Conservation (phyloP, 2,888 invertebrate genomes). For the Sisyra nigra region DNA sequence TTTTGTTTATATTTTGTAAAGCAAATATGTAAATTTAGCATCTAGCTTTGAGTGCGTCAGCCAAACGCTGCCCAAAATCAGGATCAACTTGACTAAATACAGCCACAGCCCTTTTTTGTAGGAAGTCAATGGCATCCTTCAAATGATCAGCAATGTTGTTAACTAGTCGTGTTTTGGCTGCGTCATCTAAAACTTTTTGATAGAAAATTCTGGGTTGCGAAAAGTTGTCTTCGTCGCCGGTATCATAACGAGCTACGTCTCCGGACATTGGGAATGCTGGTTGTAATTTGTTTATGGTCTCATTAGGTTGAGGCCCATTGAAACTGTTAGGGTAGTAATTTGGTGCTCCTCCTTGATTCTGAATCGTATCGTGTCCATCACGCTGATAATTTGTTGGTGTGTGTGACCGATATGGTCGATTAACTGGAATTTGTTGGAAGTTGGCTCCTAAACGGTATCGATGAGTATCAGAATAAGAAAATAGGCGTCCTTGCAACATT, state of each 20-base stretch:
- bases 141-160: slow-evolving; percentile 69
- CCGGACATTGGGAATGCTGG: slow-evolving; percentile 45
- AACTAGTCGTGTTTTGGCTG: slow-evolving; percentile 52
- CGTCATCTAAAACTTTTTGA: slow-evolving; percentile 43
- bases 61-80: slow-evolving; percentile 58
- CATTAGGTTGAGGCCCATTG: slow-evolving; percentile 62
- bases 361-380: slow-evolving; percentile 66
- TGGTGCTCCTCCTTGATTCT: slow-evolving; percentile 76
- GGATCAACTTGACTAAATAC: slow-evolving; percentile 69
- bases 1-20: no score
- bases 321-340: slow-evolving; percentile 98
- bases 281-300: slow-evolving; percentile 40
- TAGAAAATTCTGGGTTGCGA: slow-evolving; percentile 71
- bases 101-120: slow-evolving; percentile 73
- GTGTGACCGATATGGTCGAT: slow-evolving; percentile 70
- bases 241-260: slow-evolving; percentile 61
- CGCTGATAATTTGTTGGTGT: slow-evolving; percentile 65
- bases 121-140: slow-evolving; percentile 62
- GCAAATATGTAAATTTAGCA: neutral
- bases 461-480: slow-evolving; percentile 86
- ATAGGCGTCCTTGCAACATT: slow-evolving; percentile 77
- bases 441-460: slow-evolving; percentile 83
- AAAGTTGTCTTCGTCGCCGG: slow-evolving; percentile 80
- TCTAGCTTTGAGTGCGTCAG: slow-evolving; percentile 23
- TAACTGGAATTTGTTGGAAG: slow-evolving; percentile 84